These are phyloP conservation scores for Caranx ignobilis DNA, from an alignment of 2,113 vertebrate species.

Conservation along the genomic window DNA sequence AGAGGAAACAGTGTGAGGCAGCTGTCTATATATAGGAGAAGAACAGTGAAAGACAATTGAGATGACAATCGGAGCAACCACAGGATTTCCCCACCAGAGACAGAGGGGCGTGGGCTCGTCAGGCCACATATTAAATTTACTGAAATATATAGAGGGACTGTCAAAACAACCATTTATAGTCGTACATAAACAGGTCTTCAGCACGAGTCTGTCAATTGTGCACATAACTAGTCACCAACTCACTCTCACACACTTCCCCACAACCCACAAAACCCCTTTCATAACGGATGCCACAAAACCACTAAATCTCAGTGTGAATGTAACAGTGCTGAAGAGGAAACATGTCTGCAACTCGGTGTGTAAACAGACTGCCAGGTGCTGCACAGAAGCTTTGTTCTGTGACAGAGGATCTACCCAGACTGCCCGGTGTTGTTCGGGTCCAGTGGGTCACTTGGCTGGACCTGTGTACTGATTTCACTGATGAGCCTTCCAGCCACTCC, in stretches of 20 bases:
- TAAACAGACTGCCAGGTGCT: constrained; percentile 32
- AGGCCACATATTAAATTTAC: constrained; percentile 33
- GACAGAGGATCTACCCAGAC: constrained; percentile 23
- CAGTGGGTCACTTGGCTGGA: too few species aligned
- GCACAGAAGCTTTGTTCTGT: constrained; percentile 35
- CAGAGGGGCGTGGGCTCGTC: constrained; percentile 19
- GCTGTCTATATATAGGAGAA: constrained; percentile 64
- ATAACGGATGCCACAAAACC: constrained; percentile 30
- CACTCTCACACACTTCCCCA: constrained; percentile 11
- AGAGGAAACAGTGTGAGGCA: constrained; percentile 40
- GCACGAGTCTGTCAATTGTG: not conserved
- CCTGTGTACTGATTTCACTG: too few species aligned
- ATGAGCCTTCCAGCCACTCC: too few species aligned
- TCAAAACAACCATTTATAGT: constrained; percentile 10
- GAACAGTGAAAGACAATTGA: constrained; percentile 66
- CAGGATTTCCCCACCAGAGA: constrained; percentile 82
- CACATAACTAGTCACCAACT: constrained; percentile 9
- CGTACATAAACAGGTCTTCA: not conserved
- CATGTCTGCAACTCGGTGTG: constrained; percentile 20
- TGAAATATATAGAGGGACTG: not conserved
- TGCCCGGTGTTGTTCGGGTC: not conserved
- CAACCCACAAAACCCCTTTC: constrained; percentile 26
- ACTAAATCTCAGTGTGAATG: constrained; percentile 24
- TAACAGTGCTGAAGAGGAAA: constrained; percentile 21
- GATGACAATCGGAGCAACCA: constrained; percentile 68